These are phyloP conservation scores for Myripristis murdjan DNA, from an alignment of 2,797 vertebrate genomes.

Conservation along the genomic window DNA sequence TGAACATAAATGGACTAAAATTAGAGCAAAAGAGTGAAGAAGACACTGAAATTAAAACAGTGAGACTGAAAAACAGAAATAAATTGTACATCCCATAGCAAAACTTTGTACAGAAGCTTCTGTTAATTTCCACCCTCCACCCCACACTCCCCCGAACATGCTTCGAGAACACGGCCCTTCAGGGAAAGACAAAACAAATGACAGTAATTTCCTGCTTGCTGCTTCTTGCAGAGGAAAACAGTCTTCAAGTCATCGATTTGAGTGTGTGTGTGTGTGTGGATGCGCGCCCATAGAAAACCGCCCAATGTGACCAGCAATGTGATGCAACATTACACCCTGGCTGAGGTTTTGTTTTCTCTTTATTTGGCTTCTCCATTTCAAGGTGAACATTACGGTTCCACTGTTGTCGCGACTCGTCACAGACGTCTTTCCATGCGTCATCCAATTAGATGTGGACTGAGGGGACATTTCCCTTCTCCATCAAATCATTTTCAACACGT, in stretches of 20 bases:
- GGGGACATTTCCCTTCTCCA: too few relatives aligned
- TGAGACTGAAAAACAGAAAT: not conserved
- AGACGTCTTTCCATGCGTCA: slow-evolving; percentile 7
- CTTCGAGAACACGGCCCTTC: not conserved
- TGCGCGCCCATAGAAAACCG: not conserved
- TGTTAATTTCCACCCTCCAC: slow-evolving; percentile 45
- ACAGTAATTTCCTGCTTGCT: slow-evolving; percentile 36
- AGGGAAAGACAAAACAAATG: slow-evolving; percentile 48
- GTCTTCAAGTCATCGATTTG: slow-evolving; percentile 1
- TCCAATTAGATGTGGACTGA: too few relatives aligned
- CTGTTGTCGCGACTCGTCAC: slow-evolving; percentile 19
- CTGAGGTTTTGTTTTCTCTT: not conserved
- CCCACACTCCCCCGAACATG: slow-evolving; percentile 30
- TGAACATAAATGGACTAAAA: too few relatives aligned
- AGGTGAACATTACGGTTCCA: too few relatives aligned
- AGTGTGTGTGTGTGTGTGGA: slow-evolving; percentile 4
- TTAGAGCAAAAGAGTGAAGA: too few relatives aligned
- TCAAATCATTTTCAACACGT: too few relatives aligned
- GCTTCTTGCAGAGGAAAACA: slow-evolving; percentile 5
- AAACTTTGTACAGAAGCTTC: slow-evolving; percentile 17
- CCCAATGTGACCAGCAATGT: not conserved
- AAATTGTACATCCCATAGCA: slow-evolving; percentile 9
- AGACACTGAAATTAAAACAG: not conserved
- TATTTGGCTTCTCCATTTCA: not conserved
- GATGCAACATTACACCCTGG: not conserved